Base-by-base conservation (phyloP, 1,140 invertebrate species). In the Drosophila takahashii region DNA sequence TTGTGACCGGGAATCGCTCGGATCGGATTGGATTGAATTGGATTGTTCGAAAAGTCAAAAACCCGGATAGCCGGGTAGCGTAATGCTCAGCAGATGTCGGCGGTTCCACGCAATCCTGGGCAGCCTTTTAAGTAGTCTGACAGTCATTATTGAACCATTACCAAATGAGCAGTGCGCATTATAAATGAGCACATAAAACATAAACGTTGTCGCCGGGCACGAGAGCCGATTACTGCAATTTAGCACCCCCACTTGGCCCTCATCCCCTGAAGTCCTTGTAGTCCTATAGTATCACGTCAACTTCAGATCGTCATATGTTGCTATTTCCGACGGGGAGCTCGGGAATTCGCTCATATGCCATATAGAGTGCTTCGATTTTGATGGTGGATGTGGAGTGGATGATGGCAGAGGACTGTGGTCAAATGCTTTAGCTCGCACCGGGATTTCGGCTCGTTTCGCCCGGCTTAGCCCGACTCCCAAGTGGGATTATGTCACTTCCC, bases 401-500 rank as follows among this genome's bases (percentile, higher is more conserved):
- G 56, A n/a, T 44, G 37, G 37, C 37, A 4, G 26, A 34, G 32
- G 15, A 59, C 51, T 89, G 87, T 71, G 87, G 87, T 90, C 87
- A 90, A 90, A 90, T 62, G 73, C 51, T 86, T 90, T 90, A 90
- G 73, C 79, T 90, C 81, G 67, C 87, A 72, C 62, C 69, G 79
- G 64, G 64, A 67, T 65, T 67, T 67, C 36, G 60, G 61, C 64
- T 77, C 70, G 67, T 86, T 81, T 86, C 70, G 65, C 81, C 81
- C 73, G 70, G 86, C 87, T 90, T 90, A 90, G 81, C 79, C 60
- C 78, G 73, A 78, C 69, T 90, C 87, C 87, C 87, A 90, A 90
- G 87, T 86, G 86, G 87, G 81, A 90, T 90, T 90, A 90, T 90
- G 87, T 90, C 87, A 90, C 87, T 86, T 90, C 67, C 79, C 59